phyloP scores from a whole-genome alignment of 2,113 vertebrate genomes.

The Peromyscus leucopus region DNA sequence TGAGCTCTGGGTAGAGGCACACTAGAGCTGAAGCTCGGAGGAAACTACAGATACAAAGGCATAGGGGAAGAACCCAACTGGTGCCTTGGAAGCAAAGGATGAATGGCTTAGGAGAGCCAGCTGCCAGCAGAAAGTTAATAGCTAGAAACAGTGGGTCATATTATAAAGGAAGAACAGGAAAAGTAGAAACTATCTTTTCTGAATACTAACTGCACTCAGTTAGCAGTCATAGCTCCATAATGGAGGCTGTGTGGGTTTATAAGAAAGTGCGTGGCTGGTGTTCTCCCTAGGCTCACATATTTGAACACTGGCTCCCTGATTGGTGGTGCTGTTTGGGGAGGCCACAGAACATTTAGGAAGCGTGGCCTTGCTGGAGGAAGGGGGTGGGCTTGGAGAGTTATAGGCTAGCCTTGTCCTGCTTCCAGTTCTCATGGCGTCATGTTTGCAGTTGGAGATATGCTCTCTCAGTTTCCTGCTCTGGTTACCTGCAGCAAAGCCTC shows the following conservation, averaged over 20 bases:
- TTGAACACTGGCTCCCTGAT: neutral
- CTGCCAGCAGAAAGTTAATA: neutral
- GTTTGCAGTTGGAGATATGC: neutral
- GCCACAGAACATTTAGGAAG: neutral
- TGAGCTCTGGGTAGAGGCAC: neutral
- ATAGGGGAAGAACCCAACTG: neutral
- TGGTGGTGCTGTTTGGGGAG: neutral
- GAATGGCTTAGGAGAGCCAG: neutral
- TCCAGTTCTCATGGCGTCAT: neutral
- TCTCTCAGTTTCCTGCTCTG: neutral
- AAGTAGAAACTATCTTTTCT: neutral
- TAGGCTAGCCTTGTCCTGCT: neutral
- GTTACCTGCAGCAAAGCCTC: neutral
- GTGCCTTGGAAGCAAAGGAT: neutral
- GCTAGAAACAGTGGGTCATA: neutral
- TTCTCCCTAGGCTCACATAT: neutral
- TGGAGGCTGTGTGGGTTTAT: neutral
- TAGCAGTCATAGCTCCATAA: neutral
- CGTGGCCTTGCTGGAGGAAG: neutral
- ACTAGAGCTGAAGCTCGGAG: neutral
- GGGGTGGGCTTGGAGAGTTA: neutral
- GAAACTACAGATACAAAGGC: neutral
- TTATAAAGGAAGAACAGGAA: neutral
- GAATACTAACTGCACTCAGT: neutral
- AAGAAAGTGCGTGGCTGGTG: neutral